Base-by-base conservation (phyloP, 2,888 invertebrate species). In the Lithodes maja region DNA sequence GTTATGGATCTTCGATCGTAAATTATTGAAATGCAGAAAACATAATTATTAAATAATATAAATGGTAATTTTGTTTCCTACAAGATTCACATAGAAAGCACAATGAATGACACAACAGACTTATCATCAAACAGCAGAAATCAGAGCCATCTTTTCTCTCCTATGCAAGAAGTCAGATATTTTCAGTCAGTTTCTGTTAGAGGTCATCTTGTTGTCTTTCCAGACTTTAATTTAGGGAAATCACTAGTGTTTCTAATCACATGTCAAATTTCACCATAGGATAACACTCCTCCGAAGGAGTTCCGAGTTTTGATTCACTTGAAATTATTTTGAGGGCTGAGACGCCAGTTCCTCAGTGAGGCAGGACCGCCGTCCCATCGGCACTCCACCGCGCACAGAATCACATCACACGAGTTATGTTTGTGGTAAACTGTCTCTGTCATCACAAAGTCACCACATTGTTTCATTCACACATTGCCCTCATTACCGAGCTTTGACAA, bases 51-150 rank as follows among this genome's bases (percentile, higher is more conserved):
- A 89, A 89, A 86, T 89, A 86, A 86, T 89, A 85, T 81, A 71
- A 83, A 89, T 80, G 84, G 77, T 68, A 89, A 89, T 89, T 89
- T 89, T 89, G 89, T 86, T 89, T 89, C 89, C 89, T 89, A 89
- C 89, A 89, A 89, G 88, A 89, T 89, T 89, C 85, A 89, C 89
- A 89, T 89, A 89, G 89, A 89, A 89, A 89, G 89, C 89, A 89
- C 89, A 85, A 89, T 89, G 89, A 89, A 89, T 85, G 89, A 89
- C 89, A 89, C 89, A 89, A 89, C 89, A 86, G 85, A 89, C 85
- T 89, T 89, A 89, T 89, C 85, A 89, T 89, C 89, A 89, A 89
- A 89, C 85, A 89, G 88, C 84, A 89, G 84, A 89, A 85, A 89
- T 89, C 85, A 89, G 88, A 85, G 84, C 88, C 88, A 89, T 81